These are phyloP conservation scores for Phragmatobia fuliginosa DNA, from an alignment of 2,888 invertebrate genomes.

Conservation along the genomic window DNA sequence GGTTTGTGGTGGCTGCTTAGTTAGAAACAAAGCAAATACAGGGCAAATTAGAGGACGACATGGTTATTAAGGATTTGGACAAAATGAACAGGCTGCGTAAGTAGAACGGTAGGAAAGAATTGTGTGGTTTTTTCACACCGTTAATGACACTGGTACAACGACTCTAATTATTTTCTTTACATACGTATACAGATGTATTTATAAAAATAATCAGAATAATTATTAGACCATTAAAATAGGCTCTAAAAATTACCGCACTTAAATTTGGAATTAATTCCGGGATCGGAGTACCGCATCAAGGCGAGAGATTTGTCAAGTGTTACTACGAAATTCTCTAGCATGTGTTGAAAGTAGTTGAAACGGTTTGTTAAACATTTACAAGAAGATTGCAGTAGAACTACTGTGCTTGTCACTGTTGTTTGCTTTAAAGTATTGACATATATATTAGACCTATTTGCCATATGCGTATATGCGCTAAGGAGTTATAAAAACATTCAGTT, in stretches of 20 bases:
- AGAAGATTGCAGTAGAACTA: not conserved
- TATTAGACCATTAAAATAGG: too few species aligned
- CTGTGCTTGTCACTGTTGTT: not conserved
- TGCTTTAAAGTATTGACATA: not conserved
- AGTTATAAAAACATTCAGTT: too few species aligned
- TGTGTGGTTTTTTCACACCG: not conserved
- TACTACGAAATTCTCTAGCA: constrained; percentile 29
- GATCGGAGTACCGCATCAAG: constrained; percentile 11
- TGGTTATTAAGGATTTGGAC: constrained; percentile 39
- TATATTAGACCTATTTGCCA: not conserved
- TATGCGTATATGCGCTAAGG: too few species aligned
- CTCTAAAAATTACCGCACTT: constrained; percentile 1
- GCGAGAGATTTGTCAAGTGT: constrained; percentile 34
- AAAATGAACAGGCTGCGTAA: constrained; percentile 37
- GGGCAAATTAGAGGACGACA: constrained; percentile 36
- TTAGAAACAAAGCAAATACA: constrained; percentile 38
- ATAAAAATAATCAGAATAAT: too few species aligned
- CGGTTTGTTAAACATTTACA: constrained; percentile 7
- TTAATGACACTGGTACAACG: too few species aligned
- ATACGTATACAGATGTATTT: too few species aligned
- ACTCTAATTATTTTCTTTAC: too few species aligned
- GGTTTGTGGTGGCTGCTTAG: constrained; percentile 45
- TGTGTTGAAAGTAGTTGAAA: not conserved
- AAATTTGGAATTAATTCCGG: constrained; percentile 25
- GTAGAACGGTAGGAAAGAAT: not conserved